These are phyloP conservation scores for Troides helena DNA, from an alignment of 2,888 invertebrate genomes.

Conservation along the genomic window DNA sequence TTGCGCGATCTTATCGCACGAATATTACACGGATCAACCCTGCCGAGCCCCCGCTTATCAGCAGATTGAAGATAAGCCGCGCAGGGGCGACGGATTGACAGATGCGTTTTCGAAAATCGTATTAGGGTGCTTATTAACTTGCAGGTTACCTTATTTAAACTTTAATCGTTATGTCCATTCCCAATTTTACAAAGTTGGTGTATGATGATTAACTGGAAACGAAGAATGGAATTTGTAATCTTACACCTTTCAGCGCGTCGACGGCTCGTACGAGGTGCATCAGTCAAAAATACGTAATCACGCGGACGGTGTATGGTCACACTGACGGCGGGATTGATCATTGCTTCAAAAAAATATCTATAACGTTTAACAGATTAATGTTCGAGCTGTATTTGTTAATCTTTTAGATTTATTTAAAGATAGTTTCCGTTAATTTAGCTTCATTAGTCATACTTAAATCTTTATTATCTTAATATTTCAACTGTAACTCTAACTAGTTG, in stretches of 20 bases:
- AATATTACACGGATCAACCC: conserved; percentile 35
- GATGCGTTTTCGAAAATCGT: conserved; percentile 39
- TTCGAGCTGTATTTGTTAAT: not conserved
- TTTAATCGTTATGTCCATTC: conserved; percentile 10
- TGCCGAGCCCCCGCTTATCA: conserved; percentile 29
- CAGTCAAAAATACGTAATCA: conserved; percentile 43
- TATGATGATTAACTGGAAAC: conserved; percentile 28
- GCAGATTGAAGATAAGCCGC: conserved; percentile 38
- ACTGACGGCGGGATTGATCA: conserved; percentile 13
- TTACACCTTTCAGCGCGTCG: conserved; percentile 45
- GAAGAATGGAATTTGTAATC: conserved; percentile 41
- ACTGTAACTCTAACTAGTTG: not conserved
- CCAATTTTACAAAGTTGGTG: conserved; percentile 6
- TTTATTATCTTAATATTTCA: not conserved
- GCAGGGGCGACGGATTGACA: conserved; percentile 38
- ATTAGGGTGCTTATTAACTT: conserved; percentile 29
- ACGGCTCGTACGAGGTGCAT: conserved; percentile 40
- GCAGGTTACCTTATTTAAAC: not conserved
- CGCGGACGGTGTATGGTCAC: conserved; percentile 27
- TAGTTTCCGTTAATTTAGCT: not conserved
- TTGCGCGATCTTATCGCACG: conserved; percentile 34
- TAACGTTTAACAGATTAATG: not conserved
- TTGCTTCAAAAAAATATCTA: not conserved
- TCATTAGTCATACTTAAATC: conserved; percentile 1
- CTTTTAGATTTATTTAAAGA: not conserved